Base-by-base conservation (phyloP, 2,797 vertebrate genomes). In the Cottoperca gobio region DNA sequence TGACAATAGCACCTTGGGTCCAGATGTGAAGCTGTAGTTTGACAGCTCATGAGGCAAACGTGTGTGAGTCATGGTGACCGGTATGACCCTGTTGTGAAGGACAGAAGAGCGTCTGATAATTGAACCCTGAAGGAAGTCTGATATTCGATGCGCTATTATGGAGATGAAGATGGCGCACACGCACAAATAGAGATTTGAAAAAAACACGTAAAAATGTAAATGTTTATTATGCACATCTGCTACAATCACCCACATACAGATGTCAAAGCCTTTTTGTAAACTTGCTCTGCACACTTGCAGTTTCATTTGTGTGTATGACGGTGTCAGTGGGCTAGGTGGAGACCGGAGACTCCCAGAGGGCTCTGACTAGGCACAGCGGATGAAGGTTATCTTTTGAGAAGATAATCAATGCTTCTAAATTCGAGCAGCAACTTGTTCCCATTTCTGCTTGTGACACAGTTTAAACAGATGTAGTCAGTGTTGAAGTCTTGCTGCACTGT, bases 11-110 rank as follows among this genome's bases (percentile, higher is more conserved):
- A 91, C 80, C 84, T 89, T 89, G 90, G 79, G 12, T 82, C 85
- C 88, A 93, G 89, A 92, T 92, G 92, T 89, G 74, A 79, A 81
- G 62, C 31, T 40, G 79, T 45, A 23, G 63, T 73, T 68, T 72
- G 84, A 82, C 82, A 77, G 77, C 74, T 85, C 42, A 53, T 39
- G 21, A 58, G 60, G 66, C 2, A 48, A 73, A 69, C 72, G 63
- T 19, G 50, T 53, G 73, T 77, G 77, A 79, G 87, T 87, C 76
- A 70, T 9, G 42, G 50, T 53, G 80, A 90, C 86, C 77, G 10
- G 1, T 2, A 1, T 84, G 75, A 88, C 79, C 82, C 72, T 50
- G 24, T 0, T 8, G 54, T 49, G 40, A 70, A 59, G 53, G 64
- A 73, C 79, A 60, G 60, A 66, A 58, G 23, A 78, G 76, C 26